Base-by-base conservation (phyloP, 2,113 vertebrate genomes). In the Gallinago media region DNA sequence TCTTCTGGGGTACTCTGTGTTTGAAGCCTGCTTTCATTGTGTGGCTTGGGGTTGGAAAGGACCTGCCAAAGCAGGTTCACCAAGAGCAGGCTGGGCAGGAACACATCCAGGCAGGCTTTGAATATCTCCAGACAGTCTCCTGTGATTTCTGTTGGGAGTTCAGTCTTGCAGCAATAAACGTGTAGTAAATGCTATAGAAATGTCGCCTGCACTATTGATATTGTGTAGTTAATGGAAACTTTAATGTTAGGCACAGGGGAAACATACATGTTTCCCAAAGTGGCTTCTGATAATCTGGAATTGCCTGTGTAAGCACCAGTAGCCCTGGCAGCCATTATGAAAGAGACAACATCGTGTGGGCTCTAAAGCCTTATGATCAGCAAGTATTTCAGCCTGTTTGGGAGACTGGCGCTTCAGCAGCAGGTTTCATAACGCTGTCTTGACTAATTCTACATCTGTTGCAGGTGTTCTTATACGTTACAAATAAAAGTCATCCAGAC, bases 341-440 rank as follows among this genome's bases (percentile, higher is more conserved):
- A 61, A 25, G 14, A 25, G 65, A 3, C 1, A 10, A 22, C 20
- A 3, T 3, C 4, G 15, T 1, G 11, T 5, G 19, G 21, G 34
- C 15, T 72, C 42, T 25, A 16, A 50, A 47, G n/a, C 36, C 1
- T 0, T 12, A 2, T 6, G 31, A 20, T 25, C 55, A n/a, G 42
- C 25, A 54, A 31, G 34, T 8, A 4, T 36, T 42, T 40, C 11
- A 50, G 40, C 23, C 12, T 3, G 4, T 12, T 3, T 32, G 61
- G 42, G 40, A 75, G 61, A 50, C 52, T 8, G 21, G 25, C 4
- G 2, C 63, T 47, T 32, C 0, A 7, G 61, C 42, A 18, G 15
- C 42, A 2, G 13, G 7, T 26, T 70, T n/a, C 17, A 0, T 54
- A 54, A 23, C 0, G 0, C 4, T 47, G 6, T 17, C 47, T 32